These are phyloP conservation scores for Diploscapter pachys DNA, from an alignment of 1,140 invertebrate species.

Conservation along the genomic window DNA sequence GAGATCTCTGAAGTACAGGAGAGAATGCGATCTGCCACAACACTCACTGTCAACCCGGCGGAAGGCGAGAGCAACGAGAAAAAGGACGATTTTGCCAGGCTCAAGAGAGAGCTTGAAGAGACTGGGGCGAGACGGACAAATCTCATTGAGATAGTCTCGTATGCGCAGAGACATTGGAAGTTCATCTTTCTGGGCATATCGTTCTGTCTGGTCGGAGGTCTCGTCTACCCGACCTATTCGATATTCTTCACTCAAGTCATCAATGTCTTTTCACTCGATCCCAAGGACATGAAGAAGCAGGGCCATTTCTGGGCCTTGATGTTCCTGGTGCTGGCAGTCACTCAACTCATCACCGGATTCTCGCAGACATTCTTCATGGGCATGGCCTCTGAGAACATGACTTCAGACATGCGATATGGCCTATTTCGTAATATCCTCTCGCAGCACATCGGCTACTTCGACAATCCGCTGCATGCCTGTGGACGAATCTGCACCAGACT, in stretches of 20 bases:
- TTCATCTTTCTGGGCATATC: conserved; percentile 14
- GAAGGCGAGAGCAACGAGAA: not conserved
- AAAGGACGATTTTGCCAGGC: conserved; percentile 6
- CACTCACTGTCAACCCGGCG: conserved; percentile 2
- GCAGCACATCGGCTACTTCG: conserved; percentile 64
- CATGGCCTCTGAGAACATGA: conserved; percentile 61
- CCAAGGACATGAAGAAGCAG: conserved; percentile 33
- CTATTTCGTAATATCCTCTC: conserved; percentile 62
- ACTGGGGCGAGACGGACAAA: conserved; percentile 17
- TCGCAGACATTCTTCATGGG: conserved; percentile 43
- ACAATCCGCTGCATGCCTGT: conserved; percentile 61
- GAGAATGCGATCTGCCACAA: conserved; percentile 5
- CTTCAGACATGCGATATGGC: conserved; percentile 59
- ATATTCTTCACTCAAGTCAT: conserved; percentile 45
- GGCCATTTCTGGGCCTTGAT: conserved; percentile 52
- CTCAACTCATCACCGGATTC: conserved; percentile 21
- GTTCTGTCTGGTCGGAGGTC: conserved; percentile 12
- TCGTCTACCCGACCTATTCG: conserved; percentile 43
- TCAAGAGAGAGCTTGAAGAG: conserved; percentile 27
- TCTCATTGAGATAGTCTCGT: conserved; percentile 15
- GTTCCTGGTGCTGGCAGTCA: conserved; percentile 40
- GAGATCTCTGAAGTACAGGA: conserved; percentile 2
- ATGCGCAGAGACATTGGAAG: conserved; percentile 7
- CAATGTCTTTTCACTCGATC: conserved; percentile 42
- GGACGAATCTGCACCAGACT: conserved; percentile 63